phyloP scores from a whole-genome alignment of 2,888 invertebrate species.

The Melanostoma mellinum region DNA sequence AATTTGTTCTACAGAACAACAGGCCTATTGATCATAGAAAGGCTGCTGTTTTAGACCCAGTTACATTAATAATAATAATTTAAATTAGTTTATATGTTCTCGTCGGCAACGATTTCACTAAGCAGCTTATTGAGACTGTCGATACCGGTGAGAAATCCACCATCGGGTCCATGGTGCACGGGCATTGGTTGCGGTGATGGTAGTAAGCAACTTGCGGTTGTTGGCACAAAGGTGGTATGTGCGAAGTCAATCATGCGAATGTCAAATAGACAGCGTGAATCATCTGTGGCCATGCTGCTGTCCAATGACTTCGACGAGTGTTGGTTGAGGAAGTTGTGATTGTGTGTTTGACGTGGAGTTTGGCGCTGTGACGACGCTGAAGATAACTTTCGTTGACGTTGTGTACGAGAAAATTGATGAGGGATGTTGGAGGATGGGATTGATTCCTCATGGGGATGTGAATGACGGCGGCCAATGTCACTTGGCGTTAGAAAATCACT shows the following conservation, averaged over 20 bases:
- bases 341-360: conserved; percentile 59
- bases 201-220: conserved; percentile 78
- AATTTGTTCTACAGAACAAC: conserved; percentile 64
- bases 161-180: conserved; percentile 90
- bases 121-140: conserved; percentile 92
- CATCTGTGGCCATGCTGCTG: no score
- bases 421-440: conserved; percentile 43
- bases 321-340: conserved; percentile 74
- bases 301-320: conserved; percentile 79
- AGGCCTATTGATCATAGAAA: conserved; percentile 65
- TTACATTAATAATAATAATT: not conserved
- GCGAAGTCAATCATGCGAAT: conserved; percentile 98
- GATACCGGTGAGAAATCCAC: conserved; percentile 94
- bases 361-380: conserved; percentile 75
- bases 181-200: conserved; percentile 77
- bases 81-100: conserved; percentile 73
- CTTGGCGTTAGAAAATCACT: conserved; percentile 44
- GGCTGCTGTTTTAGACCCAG: conserved; percentile 39
- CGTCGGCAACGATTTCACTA: conserved; percentile 88
- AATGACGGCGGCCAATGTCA: conserved; percentile 44
- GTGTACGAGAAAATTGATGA: conserved; percentile 48
- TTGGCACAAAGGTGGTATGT: conserved; percentile 92
- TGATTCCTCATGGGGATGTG: conserved; percentile 52
- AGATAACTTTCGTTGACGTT: conserved; percentile 75
- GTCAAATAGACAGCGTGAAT: conserved; percentile 85